Evolutionary conservation across 2,797 vertebrate species (phyloP).

Genomic region (Mus spretus): DNA sequence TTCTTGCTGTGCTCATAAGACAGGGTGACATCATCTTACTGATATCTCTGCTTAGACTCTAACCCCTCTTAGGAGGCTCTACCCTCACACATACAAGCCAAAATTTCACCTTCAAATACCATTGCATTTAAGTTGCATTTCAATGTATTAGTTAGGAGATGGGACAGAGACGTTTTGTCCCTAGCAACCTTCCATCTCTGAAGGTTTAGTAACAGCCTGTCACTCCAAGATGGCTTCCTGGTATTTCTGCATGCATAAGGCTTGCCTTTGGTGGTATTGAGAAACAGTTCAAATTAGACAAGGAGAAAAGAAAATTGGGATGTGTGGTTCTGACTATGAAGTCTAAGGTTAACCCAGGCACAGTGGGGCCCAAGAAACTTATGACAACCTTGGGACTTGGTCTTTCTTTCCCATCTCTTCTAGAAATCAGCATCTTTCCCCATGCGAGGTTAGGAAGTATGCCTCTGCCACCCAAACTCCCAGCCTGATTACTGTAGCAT

Average conservation of each 20-base stretch:
- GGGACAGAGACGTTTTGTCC: background rate
- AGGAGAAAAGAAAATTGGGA: background rate
- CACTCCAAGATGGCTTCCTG: slow-evolving; percentile 1
- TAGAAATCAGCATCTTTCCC: background rate
- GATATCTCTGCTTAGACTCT: background rate
- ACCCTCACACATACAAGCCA: background rate
- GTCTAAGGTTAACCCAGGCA: background rate
- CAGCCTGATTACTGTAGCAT: background rate
- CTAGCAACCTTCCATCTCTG: background rate
- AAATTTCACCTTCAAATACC: background rate
- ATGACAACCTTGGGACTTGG: background rate
- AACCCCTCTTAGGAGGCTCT: background rate
- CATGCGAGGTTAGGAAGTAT: no score
- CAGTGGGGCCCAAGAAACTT: background rate
- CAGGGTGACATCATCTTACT: background rate
- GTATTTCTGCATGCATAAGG: background rate
- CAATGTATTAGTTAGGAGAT: background rate
- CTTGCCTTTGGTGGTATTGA: background rate
- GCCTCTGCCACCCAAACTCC: background rate
- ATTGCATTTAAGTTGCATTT: background rate
- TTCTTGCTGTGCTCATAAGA: background rate
- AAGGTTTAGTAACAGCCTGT: background rate
- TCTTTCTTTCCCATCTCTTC: slow-evolving; percentile 24
- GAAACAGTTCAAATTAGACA: background rate
- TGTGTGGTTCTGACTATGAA: background rate